These are phyloP conservation scores for Chascanopsetta lugubris DNA, from an alignment of 2,113 vertebrate genomes.

Conservation along the genomic window DNA sequence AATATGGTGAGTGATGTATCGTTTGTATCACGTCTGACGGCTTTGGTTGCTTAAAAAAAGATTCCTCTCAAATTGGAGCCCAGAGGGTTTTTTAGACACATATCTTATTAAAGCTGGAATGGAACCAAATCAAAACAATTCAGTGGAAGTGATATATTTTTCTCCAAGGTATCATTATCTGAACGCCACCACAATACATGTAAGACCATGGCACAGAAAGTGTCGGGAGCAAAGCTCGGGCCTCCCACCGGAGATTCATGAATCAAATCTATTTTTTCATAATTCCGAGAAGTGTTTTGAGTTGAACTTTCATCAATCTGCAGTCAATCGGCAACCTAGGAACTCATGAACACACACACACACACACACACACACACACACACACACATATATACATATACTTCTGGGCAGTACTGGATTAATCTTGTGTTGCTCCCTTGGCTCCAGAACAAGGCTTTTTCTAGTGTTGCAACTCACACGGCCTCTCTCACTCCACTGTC, in stretches of 20 bases:
- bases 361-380: too few relatives aligned
- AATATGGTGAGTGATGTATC: constrained; percentile 12
- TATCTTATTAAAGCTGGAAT: constrained; percentile 23
- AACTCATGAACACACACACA: too few relatives aligned
- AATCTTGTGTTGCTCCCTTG: background rate
- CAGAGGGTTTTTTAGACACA: constrained; percentile 13
- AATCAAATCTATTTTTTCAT: constrained; percentile 8
- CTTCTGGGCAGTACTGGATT: background rate
- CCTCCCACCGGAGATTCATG: background rate
- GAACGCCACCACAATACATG: constrained; percentile 3
- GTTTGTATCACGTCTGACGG: constrained; percentile 7
- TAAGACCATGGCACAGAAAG: constrained; percentile 13
- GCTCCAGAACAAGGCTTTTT: constrained; percentile 2
- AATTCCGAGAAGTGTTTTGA: background rate
- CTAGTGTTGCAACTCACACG: constrained; percentile 20
- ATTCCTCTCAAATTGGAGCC: constrained; percentile 7
- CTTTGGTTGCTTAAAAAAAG: constrained; percentile 17
- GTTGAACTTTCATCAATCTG: background rate
- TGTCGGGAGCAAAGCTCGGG: background rate
- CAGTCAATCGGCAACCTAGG: background rate
- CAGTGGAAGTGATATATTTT: constrained; percentile 13
- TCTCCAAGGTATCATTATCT: constrained; percentile 23
- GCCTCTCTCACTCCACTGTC: constrained; percentile 14
- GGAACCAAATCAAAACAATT: constrained; percentile 14
- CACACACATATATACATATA: too few relatives aligned